Evolutionary conservation across 2,797 vertebrate species (phyloP).

Genomic region (Petrocephalus sullivani): DNA sequence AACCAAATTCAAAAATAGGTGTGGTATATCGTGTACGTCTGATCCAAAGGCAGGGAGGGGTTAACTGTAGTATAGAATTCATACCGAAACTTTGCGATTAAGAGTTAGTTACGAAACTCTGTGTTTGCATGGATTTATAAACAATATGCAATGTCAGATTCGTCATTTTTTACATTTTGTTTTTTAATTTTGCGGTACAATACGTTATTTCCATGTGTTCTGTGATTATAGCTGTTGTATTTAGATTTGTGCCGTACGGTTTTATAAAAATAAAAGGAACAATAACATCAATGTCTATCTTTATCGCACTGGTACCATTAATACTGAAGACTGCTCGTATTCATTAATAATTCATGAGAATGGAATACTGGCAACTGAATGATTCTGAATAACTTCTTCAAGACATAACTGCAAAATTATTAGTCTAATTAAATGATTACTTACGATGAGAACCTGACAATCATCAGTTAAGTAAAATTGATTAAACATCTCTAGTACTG

Average conservation of each 20-base stretch:
- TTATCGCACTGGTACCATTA: neutral
- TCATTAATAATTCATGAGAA: neutral
- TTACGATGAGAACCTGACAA: neutral
- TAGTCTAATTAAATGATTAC: neutral
- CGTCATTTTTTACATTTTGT: neutral
- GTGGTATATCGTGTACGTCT: neutral
- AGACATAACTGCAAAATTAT: neutral
- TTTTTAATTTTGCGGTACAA: neutral
- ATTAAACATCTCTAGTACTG: neutral
- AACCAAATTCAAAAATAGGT: neutral
- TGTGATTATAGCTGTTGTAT: neutral
- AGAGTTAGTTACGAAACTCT: neutral
- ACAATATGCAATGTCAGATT: neutral
- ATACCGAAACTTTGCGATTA: conserved; percentile 1
- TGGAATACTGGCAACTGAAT: neutral
- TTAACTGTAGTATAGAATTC: neutral
- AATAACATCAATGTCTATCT: neutral
- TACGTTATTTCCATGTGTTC: neutral
- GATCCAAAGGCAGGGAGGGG: neutral
- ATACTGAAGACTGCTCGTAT: neutral
- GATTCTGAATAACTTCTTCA: neutral
- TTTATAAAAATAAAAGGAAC: neutral
- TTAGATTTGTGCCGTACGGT: neutral
- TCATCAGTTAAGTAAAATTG: neutral
- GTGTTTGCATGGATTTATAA: neutral